Evolutionary conservation across 2,888 invertebrate genomes (phyloP), one percentile per base, ranked within the genome.

Genomic region (Parascotia fuliginaria): DNA sequence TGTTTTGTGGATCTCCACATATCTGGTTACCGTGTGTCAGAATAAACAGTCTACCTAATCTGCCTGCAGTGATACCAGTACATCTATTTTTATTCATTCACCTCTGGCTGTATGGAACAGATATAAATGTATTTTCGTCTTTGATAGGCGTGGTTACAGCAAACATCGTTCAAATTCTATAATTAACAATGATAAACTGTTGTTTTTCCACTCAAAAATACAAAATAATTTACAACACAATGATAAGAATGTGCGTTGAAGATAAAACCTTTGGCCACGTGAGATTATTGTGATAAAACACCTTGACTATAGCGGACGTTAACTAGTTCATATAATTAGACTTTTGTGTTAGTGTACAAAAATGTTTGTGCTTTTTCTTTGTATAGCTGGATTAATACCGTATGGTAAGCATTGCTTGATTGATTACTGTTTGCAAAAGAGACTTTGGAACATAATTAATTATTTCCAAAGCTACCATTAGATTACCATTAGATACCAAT

Each of bases 221-320:
- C 77, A 74, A 79, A 83, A 77, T 85, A 85, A 87, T 86, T 84
- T 87, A 89, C 72, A 72, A 73, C 65, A 73, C 67, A 65, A 57
- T 73, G 89, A 89, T 89, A 89, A 85, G 73, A 63, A 60, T 56
- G 65, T 55, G 64, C 60, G 73, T 72, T 58, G 65, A 74, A 83
- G 87, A 87, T 87, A 87, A 86, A 66, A 73, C 62, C 68, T 65
- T 73, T 75, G 73, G 0, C 72, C 62, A 59, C 54, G 60, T 51
- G 49, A 82, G 85, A 86, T 87, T 88, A 89, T 83, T 85, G 56
- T 60, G 83, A 85, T 85, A 85, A 79, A 75, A 75, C 3, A 72
- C 63, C 60, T 72, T 70, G 63, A 73, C 61, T 60, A 39, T 53
- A 54, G 46, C 66, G 66, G 63, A 64, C 72, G 72, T 61, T 60